These are phyloP conservation scores for Nymphalis io DNA, from an alignment of 1,140 invertebrate genomes.

Conservation along the genomic window DNA sequence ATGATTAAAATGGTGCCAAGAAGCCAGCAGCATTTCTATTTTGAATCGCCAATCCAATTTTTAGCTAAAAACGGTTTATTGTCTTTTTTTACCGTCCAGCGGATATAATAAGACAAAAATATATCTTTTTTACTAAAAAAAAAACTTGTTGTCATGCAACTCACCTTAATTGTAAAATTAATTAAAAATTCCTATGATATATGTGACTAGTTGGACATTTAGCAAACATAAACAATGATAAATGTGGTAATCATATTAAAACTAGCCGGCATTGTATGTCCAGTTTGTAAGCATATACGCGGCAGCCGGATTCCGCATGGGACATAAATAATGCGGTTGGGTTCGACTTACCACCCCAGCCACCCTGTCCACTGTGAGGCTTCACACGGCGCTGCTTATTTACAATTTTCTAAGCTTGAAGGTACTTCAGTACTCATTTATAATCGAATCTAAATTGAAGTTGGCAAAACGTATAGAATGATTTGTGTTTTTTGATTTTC, in stretches of 20 bases:
- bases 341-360: slow-evolving; percentile 23
- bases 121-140: too few relatives aligned
- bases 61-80: too few relatives aligned
- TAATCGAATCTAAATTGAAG: slow-evolving; percentile 18
- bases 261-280: slow-evolving; percentile 5
- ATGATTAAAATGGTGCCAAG: too few relatives aligned
- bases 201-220: background rate
- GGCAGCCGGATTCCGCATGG: slow-evolving; percentile 15
- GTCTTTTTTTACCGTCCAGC: too few relatives aligned
- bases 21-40: too few relatives aligned
- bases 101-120: too few relatives aligned
- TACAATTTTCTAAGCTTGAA: slow-evolving; percentile 26
- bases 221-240: background rate
- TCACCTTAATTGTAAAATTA: background rate
- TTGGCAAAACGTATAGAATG: background rate
- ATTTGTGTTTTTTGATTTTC: background rate
- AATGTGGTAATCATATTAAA: slow-evolving; percentile 11
- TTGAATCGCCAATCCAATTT: too few relatives aligned
- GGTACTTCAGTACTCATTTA: slow-evolving; percentile 14
- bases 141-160: too few relatives aligned
- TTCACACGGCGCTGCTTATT: slow-evolving; percentile 22
- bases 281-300: slow-evolving; percentile 18
- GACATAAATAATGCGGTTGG: slow-evolving; percentile 32
- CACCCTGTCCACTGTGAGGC: slow-evolving; percentile 22
- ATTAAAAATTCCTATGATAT: background rate